phyloP scores from a whole-genome alignment of 2,888 invertebrate species.

The Melieria picta region DNA sequence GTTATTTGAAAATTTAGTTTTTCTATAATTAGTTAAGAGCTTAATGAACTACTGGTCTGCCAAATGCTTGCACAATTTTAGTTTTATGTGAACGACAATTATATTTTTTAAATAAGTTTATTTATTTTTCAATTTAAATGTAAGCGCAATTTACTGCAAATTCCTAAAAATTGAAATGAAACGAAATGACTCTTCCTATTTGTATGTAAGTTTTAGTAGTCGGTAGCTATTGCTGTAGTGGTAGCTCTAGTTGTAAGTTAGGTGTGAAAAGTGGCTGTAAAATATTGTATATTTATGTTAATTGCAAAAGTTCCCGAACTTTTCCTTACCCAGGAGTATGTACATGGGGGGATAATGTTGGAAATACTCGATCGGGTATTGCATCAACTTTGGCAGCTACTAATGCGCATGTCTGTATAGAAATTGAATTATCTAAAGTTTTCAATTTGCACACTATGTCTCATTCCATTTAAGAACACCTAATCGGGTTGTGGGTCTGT shows the following conservation, averaged over 20 bases:
- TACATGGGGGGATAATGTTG: background rate
- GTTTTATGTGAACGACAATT: background rate
- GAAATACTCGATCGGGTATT: too few species aligned
- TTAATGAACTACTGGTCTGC: slow-evolving; percentile 9
- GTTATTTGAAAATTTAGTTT: background rate
- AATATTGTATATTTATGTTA: slow-evolving; percentile 13
- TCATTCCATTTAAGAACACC: too few species aligned
- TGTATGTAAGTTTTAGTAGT: slow-evolving; percentile 1
- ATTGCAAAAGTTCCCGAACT: slow-evolving; percentile 17
- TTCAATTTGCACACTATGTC: too few species aligned
- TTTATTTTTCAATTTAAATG: slow-evolving; percentile 8
- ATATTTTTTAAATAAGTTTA: slow-evolving; percentile 15
- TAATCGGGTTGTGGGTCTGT: too few species aligned
- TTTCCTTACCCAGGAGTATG: slow-evolving; percentile 19
- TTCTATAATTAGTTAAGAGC: slow-evolving; percentile 3
- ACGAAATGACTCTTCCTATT: slow-evolving; percentile 23
- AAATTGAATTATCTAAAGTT: too few species aligned
- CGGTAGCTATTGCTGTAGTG: background rate
- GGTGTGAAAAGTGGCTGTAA: slow-evolving; percentile 24
- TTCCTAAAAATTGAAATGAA: slow-evolving; percentile 27
- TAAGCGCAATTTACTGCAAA: background rate
- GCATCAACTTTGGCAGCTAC: too few species aligned
- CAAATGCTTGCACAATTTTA: slow-evolving; percentile 28
- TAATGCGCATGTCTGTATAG: too few species aligned
- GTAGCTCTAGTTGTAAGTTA: slow-evolving; percentile 1